Evolutionary conservation across 2,888 invertebrate genomes (phyloP).

Genomic region (Loripinus fragilis): DNA sequence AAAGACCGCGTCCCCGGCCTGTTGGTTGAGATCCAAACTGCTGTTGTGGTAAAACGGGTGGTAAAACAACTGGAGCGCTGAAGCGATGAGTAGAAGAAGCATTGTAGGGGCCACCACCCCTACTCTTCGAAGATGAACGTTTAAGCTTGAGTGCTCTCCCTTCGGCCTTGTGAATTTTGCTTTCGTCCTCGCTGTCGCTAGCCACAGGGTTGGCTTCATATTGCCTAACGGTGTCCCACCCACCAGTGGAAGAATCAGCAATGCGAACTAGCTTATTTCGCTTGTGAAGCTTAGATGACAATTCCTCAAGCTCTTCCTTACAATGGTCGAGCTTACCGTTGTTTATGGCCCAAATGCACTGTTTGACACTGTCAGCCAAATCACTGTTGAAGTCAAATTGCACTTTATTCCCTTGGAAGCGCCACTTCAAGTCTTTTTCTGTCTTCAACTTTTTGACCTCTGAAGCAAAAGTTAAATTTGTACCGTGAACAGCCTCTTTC

Average conservation of each 20-base stretch:
- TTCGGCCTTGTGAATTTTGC: conserved; percentile 49
- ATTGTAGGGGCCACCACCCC: background rate
- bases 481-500: too few species aligned
- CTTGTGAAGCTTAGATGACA: too few species aligned
- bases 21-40: background rate
- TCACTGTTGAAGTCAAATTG: conserved; percentile 43
- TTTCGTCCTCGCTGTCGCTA: background rate
- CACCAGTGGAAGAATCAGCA: too few species aligned
- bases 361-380: background rate
- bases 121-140: conserved; percentile 15
- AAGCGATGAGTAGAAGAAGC: background rate
- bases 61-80: background rate
- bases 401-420: conserved; percentile 34
- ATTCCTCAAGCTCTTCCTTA: too few species aligned
- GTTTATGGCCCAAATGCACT: background rate
- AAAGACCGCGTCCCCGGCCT: background rate
- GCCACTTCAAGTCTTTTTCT: conserved; percentile 43
- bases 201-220: too few species aligned
- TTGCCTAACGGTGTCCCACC: too few species aligned
- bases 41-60: background rate
- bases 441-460: too few species aligned
- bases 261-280: too few species aligned
- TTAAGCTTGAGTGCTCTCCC: conserved; percentile 40
- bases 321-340: background rate
- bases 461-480: too few species aligned